Evolutionary conservation across 2,888 invertebrate species (phyloP), one percentile per base, ranked within the genome.

Genomic region (Drosophila vallismaia): DNA sequence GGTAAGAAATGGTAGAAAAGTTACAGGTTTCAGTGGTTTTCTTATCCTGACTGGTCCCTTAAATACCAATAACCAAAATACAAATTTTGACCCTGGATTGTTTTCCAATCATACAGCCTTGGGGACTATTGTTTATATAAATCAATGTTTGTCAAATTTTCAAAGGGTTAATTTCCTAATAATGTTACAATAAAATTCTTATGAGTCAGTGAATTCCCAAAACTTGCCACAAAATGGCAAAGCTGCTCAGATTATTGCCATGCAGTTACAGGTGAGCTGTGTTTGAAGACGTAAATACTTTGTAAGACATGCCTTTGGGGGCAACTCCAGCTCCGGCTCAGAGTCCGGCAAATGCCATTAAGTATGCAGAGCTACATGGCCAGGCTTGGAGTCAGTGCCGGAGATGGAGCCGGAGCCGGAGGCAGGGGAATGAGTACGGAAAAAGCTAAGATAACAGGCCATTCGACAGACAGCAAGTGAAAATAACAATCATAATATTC

Each of bases 401-500:
- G 12, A 36, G 12, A 6, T 4, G 14, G 45, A 45, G 19, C 36
- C 36, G 31, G 54, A 14, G 10, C 12, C 28, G 50, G 33, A 28
- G 28, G 6, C 28, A 28, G 28, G 14, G 50, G 50, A 24, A 12
- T 4, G 46, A 6, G 26, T 38, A 46, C 29, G 42, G 28, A 10
- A 28, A 40, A 26, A 54, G 51, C 51, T 36, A 56, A 71, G 74
- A 73, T 56, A 71, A 75, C 62, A 73, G 62, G 71, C 63, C 71
- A 58, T 62, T 71, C 58, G 71, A 75, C 75, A 71, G 78, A 52
- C 80, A 75, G 68, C 83, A 86, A 86, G 66, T 84, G 84, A 77
- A 78, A 86, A 86, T 84, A 84, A 86, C 86, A 81, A 84, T 86
- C 85, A 86, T 84, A 81, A 81, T 84, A 86, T 81, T 81, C 81